Evolutionary conservation across 2,888 invertebrate genomes (phyloP), one percentile per base, ranked within the genome.

Genomic region (Ectemnius lituratus): DNA sequence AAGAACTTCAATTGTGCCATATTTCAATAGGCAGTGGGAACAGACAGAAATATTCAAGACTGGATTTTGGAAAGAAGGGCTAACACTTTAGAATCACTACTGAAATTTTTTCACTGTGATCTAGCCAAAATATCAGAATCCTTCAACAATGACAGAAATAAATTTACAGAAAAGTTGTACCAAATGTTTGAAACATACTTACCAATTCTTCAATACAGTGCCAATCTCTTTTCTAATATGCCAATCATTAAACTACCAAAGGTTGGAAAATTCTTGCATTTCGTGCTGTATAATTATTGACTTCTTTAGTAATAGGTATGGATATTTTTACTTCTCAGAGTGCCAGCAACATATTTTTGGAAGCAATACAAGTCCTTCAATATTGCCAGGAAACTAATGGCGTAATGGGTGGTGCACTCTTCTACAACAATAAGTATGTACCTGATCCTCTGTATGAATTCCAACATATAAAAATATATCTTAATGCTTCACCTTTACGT

Each of bases 141-240:
- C 87, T 84, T 93, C 90, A 90, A 92, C 79, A 91, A 91, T 47
- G 92, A 93, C 56, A 89, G 91, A 69, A 92, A 92, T 76, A 93
- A 93, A 85, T 93, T 96, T 79, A 92, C 93, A 37, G 95, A 95
- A 84, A 97, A 96, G 88, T 92, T 98, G 73, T 95, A 96, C 90
- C 95, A 95, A 87, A 95, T 97, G 86, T 96, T 97, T 90, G 97
- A 97, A 91, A 96, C 96, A n/a, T 97, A 97, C 90, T 93, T 97
- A 66, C 97, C 97, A 23, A 95, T 97, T 87, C 92, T 97, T 76
- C 96, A 96, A 89, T 95, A 95, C 85, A 95, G 96, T 62, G 96
- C 96, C 62, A 96, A 96, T 90, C 94, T 96, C 79, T 97, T 97
- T 90, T 95, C 96, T 79, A 94, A 96, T 84, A 94, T 96, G 82